Evolutionary conservation across 53 echinoderm and acorn worm genomes (phyloP), one percentile per base, ranked within the genome.

Genomic region (Crossaster papposus): DNA sequence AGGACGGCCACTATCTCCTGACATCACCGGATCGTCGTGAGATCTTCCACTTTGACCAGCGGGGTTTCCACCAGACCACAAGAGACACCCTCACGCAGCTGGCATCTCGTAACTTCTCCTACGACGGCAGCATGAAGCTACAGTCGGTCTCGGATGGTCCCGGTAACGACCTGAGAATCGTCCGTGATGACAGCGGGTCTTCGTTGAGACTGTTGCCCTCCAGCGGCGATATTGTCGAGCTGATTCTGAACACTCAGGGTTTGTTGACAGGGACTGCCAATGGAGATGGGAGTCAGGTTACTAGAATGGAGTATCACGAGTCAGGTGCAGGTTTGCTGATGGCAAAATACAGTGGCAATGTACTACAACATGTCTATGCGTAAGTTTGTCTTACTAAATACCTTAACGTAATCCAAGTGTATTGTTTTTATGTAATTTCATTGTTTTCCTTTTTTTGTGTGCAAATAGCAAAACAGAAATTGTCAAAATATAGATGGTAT

Each of bases 51-150:
- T 99, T 99, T 79, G 89, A 94, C 83, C 79, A 54, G 50, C 82
- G 89, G 29, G 99, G 99, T 82, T 79, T 91, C 35, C 99, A 99
- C 65, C 62, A 94, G 77, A 90, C 86, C 51, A 95, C 99, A 33
- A 86, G 85, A 52, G 94, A 95, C 63, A 82, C 96, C 23, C 72
- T 99, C 1, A 93, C 96, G 2, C 94, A 99, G 14, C 93, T 93
- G 79, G 65, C 85, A 34, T 83, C 96, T 0, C 93, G 78, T 68
- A 92, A 89, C 81, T 90, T 99, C 77, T 93, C 83, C 37, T 96
- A 99, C 89, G 93, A 95, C 23, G 93, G 23, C 65, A 90, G 74
- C 51, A 88, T 83, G 70, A 92, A 89, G 62, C 89, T 95, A 26
- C 70, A 77, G 24, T 89, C 80, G 0, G 78, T 99, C 50, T 83